A percentile compares a stretch with the other conserved stretches of the same genome.
These are phyloP conservation scores for Clupea harengus DNA, from an alignment of 2,113 vertebrate species.

Conservation along the genomic window DNA sequence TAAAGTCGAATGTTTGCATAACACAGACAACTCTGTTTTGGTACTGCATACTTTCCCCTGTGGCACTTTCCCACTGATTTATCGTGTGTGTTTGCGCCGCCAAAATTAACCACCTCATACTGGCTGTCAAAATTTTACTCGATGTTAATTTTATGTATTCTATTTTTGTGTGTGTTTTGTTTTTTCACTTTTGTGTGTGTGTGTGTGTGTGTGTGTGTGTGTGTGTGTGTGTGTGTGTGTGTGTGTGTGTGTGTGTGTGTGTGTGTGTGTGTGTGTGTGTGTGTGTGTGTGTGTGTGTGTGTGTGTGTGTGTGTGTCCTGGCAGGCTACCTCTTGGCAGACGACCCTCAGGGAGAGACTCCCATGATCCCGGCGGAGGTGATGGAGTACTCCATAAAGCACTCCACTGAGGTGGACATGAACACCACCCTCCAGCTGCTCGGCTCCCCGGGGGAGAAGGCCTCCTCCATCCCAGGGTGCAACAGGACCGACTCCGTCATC, in stretches of 20 bases:
- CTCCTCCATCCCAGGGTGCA: constrained; percentile 95
- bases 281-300: constrained; percentile 19
- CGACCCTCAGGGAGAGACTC: constrained; percentile 98
- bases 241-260: background rate
- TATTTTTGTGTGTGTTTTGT: too few species aligned
- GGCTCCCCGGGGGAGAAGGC: constrained; percentile 97
- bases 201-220: constrained; percentile 18
- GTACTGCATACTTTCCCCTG: too few species aligned
- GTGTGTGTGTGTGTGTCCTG: constrained; percentile 28
- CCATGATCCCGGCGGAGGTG: constrained; percentile 94
- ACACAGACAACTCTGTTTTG: too few species aligned
- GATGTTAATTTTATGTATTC: background rate
- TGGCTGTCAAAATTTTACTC: background rate
- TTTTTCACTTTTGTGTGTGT: too few species aligned
- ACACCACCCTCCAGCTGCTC: constrained; percentile 96
- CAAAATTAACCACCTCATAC: too few species aligned
- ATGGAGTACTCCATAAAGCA: constrained; percentile 99
- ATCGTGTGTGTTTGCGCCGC: background rate
- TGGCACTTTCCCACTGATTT: background rate
- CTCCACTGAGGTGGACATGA: constrained; percentile 96
- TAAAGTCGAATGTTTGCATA: too few species aligned
- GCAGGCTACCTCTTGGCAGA: constrained; percentile 97
- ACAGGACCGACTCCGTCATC: constrained; percentile 97
- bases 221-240: constrained; percentile 30
- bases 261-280: background rate